Percentiles rank a stretch among this genome's conserved stretches.
Evolutionary conservation across 2,113 vertebrate genomes (phyloP).

Genomic region (Chroicocephalus ridibundus): DNA sequence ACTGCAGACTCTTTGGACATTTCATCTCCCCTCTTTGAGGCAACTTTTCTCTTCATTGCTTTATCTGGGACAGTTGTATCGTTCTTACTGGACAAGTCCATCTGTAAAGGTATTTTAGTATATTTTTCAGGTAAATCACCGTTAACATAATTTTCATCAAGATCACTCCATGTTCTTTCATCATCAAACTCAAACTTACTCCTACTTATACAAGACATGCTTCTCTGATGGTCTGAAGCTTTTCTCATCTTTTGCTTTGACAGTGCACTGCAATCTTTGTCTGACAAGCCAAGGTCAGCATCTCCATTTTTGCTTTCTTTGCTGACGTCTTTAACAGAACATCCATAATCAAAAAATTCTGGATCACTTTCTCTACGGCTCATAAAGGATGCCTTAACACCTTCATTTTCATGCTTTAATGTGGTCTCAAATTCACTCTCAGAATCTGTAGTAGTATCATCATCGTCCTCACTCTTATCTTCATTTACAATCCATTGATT

Average conservation of each 20-base stretch:
- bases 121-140: constrained; percentile 37
- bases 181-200: constrained; percentile 87
- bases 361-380: constrained; percentile 32
- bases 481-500: constrained; percentile 15
- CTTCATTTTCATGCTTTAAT: background rate
- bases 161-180: constrained; percentile 91
- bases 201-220: background rate
- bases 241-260: constrained; percentile 43
- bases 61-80: constrained; percentile 54
- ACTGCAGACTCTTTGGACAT: background rate
- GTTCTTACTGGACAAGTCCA: background rate
- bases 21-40: constrained; percentile 72
- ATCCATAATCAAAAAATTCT: constrained; percentile 52
- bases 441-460: constrained; percentile 54
- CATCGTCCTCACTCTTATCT: background rate
- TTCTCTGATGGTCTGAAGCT: constrained; percentile 8
- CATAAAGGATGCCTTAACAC: background rate
- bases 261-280: constrained; percentile 45
- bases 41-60: constrained; percentile 83
- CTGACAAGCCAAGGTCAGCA: constrained; percentile 62
- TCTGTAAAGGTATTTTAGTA: background rate
- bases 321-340: constrained; percentile 65
- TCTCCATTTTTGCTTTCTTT: constrained; percentile 54
- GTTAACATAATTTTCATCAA: constrained; percentile 74
- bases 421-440: constrained; percentile 69